These are phyloP conservation scores for Harpalus rubripes DNA, from an alignment of 2,888 invertebrate species.

Conservation along the genomic window DNA sequence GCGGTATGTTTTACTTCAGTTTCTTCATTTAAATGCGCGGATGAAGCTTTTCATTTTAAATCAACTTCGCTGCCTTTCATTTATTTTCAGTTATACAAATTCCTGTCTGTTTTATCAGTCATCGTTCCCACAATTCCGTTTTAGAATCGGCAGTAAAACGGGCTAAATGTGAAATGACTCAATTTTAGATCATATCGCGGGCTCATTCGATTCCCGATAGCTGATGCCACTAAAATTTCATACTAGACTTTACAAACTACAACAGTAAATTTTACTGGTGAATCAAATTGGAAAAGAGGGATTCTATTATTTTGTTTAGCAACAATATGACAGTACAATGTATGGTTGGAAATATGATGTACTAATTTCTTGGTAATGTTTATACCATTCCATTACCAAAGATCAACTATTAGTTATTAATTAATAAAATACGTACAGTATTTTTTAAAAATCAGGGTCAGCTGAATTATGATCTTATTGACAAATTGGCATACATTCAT, in stretches of 20 bases:
- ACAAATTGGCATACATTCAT: no score
- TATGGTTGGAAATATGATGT: no score
- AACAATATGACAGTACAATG: no score
- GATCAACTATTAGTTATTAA: no score
- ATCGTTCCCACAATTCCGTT: constrained; percentile 12
- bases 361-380: no score
- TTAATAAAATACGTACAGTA: no score
- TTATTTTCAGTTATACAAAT: constrained; percentile 39
- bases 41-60: constrained; percentile 43
- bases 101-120: constrained; percentile 40
- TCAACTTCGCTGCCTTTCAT: constrained; percentile 41
- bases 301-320: no score
- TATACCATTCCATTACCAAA: no score
- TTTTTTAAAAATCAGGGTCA: no score
- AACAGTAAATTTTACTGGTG: no score
- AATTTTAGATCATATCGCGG: constrained; percentile 20
- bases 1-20: constrained; percentile 11
- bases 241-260: not conserved
- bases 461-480: no score
- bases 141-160: constrained; percentile 25
- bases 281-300: no score
- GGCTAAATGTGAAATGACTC: constrained; percentile 15
- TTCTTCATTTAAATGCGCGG: constrained; percentile 33
- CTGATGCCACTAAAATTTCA: constrained; percentile 2
- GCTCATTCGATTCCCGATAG: not conserved